These are phyloP conservation scores for Heterocephalus glaber DNA, from an alignment of 2,113 vertebrate genomes.

Conservation along the genomic window DNA sequence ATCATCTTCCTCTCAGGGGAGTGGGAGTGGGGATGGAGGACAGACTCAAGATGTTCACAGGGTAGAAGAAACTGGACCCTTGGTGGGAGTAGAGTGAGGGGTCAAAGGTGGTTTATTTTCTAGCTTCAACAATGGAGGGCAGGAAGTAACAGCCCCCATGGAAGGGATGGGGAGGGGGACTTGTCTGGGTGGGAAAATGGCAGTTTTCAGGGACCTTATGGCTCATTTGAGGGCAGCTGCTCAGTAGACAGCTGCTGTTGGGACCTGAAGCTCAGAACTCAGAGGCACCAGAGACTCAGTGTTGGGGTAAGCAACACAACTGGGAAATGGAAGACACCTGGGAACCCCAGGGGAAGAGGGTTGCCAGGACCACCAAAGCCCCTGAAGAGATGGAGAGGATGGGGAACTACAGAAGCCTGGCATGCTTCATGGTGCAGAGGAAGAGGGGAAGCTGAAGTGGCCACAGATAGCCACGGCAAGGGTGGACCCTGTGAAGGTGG, in stretches of 20 bases:
- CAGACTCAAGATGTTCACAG: neutral
- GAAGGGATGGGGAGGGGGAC: neutral
- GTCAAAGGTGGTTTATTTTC: neutral
- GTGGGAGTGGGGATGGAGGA: neutral
- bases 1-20: no score
- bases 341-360: neutral
- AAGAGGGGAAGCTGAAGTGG: rapidly evolving
- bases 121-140: neutral
- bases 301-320: no score
- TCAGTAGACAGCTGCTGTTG: neutral
- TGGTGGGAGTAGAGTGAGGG: neutral
- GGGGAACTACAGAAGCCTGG: rapidly evolving
- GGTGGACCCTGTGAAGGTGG: neutral
- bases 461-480: rapidly evolving
- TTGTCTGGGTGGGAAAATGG: neutral
- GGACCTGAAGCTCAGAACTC: neutral
- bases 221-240: neutral
- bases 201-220: neutral
- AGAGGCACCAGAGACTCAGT: neutral
- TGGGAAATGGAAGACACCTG: neutral
- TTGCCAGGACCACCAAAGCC: neutral
- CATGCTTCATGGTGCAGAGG: neutral
- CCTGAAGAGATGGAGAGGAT: neutral
- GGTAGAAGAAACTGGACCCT: neutral
- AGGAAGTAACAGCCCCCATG: no score